A percentile compares a stretch with the other conserved stretches of the same genome.
phyloP scores from a whole-genome alignment of 1,140 invertebrate genomes.

The Brachionus plicatilis region DNA sequence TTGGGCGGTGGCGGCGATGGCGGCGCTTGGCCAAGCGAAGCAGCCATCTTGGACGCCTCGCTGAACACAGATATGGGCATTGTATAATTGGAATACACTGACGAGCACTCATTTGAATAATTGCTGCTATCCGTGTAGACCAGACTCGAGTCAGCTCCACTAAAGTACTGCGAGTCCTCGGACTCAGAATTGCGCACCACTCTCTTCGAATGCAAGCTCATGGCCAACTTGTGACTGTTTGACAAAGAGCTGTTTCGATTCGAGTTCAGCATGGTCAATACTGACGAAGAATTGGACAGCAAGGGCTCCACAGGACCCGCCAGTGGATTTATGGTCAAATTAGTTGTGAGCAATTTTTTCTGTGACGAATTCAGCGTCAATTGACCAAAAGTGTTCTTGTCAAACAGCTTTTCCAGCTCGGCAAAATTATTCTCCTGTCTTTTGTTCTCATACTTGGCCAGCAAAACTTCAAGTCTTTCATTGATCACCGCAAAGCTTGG shows the following conservation, averaged over 20 bases:
- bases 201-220: neutral
- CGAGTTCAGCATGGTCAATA: neutral
- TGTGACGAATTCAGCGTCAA: neutral
- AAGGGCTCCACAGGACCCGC: neutral
- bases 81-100: conserved; percentile 31
- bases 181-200: neutral
- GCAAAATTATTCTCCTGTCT: neutral
- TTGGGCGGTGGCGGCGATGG: conserved; percentile 32
- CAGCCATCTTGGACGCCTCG: conserved; percentile 30
- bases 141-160: conserved; percentile 32
- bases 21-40: neutral
- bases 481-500: neutral
- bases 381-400: neutral
- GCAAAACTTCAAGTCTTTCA: neutral
- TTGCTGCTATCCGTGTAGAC: conserved; percentile 3
- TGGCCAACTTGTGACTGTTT: neutral
- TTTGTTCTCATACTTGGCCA: neutral
- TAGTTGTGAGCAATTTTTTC: neutral
- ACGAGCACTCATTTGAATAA: conserved; percentile 7
- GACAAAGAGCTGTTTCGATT: neutral
- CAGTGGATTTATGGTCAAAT: conserved; percentile 7
- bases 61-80: neutral
- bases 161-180: conserved; percentile 39
- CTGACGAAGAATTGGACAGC: neutral
- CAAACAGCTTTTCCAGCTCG: conserved; percentile 10